Percentiles rank a stretch among this genome's conserved stretches.
phyloP scores from a whole-genome alignment of 2,888 invertebrate species.

The Eutolmus rufibarbis region DNA sequence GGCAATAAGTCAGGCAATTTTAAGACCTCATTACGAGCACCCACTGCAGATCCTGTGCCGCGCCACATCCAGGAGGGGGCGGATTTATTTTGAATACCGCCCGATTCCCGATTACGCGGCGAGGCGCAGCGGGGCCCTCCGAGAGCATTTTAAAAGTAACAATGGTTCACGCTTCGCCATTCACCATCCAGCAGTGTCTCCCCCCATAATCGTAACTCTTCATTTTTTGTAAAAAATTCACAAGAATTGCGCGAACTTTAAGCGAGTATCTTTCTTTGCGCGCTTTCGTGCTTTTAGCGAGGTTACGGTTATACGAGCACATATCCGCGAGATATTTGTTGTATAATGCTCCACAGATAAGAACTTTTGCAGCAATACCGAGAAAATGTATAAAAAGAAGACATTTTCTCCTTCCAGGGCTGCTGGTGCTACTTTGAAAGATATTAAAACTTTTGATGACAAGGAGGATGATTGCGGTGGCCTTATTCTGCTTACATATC shows the following conservation, averaged over 20 bases:
- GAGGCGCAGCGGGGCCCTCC: neutral
- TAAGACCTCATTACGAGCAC: constrained; percentile 15
- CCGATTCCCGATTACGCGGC: neutral
- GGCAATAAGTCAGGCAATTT: constrained; percentile 9
- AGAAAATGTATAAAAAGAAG: constrained; percentile 8
- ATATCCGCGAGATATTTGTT: constrained; percentile 40
- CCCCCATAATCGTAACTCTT: constrained; percentile 17
- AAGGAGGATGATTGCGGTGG: constrained; percentile 28
- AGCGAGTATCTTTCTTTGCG: constrained; percentile 25
- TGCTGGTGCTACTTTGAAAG: constrained; percentile 37
- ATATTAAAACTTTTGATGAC: constrained; percentile 40
- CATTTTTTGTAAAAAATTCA: constrained; percentile 23
- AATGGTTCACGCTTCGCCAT: neutral
- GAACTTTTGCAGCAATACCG: constrained; percentile 10
- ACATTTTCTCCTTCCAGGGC: constrained; percentile 15
- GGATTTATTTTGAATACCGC: constrained; percentile 7
- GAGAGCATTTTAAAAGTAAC: constrained; percentile 1
- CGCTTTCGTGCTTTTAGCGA: constrained; percentile 20
- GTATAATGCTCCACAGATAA: constrained; percentile 29
- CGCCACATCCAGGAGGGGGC: neutral
- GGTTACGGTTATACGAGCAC: constrained; percentile 32
- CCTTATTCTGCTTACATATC: constrained; percentile 31
- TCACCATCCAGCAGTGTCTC: neutral
- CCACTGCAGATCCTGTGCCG: neutral
- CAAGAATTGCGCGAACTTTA: constrained; percentile 29